Percentiles rank a stretch among this genome's conserved stretches.
Evolutionary conservation across 2,888 invertebrate species (phyloP).

Genomic region (Cheilosia pagana): DNA sequence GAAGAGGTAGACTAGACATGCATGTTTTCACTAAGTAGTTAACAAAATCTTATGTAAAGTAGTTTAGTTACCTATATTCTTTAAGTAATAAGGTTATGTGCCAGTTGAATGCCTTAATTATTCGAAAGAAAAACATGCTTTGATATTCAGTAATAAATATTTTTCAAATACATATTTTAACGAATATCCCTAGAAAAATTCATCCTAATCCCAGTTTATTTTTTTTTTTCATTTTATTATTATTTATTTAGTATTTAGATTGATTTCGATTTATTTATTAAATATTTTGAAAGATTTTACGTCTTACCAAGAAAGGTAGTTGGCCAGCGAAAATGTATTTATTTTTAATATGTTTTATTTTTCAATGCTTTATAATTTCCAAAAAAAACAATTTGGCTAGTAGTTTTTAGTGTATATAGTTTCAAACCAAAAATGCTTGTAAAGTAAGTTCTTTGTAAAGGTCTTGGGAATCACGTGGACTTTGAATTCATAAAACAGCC

Average conservation of each 20-base stretch:
- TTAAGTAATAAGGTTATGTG: constrained; percentile 39
- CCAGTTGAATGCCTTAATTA: constrained; percentile 46
- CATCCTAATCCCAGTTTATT: constrained; percentile 40
- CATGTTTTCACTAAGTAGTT: constrained; percentile 35
- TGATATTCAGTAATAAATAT: constrained; percentile 52
- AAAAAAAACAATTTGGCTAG: too few species aligned
- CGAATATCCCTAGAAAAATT: constrained; percentile 58
- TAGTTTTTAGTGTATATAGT: background rate
- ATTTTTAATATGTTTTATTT: background rate
- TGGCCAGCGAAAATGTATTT: constrained; percentile 48
- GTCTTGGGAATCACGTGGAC: too few species aligned
- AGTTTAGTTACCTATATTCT: constrained; percentile 12
- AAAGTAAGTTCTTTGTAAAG: too few species aligned
- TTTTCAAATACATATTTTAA: constrained; percentile 48
- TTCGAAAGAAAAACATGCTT: constrained; percentile 62
- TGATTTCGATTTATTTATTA: constrained; percentile 41
- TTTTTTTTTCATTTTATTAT: constrained; percentile 22
- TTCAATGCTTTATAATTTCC: background rate
- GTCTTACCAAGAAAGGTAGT: constrained; percentile 26
- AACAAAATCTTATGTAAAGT: background rate
- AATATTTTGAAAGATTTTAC: constrained; percentile 11
- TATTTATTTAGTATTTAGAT: constrained; percentile 12
- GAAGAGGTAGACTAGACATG: constrained; percentile 50
- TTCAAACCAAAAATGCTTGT: background rate
- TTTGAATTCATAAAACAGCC: too few species aligned